These are phyloP conservation scores for Saguinus imperator DNA, from an alignment of 2,113 vertebrate species.

Conservation along the genomic window DNA sequence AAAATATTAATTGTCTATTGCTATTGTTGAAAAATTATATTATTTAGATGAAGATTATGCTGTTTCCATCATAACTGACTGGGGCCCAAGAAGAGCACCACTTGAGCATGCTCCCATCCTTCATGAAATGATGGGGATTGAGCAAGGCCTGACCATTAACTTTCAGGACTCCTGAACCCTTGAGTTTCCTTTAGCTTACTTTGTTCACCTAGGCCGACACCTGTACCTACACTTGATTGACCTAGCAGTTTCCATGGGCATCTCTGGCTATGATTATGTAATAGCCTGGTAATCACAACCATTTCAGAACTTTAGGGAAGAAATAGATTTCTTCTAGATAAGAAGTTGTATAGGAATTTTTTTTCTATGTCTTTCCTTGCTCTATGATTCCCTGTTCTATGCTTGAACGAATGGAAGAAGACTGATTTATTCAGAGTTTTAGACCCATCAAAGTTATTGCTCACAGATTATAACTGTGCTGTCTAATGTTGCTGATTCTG, in stretches of 20 bases:
- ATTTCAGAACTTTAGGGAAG: not conserved
- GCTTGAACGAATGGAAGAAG: not conserved
- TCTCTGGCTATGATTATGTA: not conserved
- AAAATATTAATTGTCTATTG: not conserved
- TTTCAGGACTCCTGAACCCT: too few relatives aligned
- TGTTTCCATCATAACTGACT: not conserved
- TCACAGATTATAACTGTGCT: not conserved
- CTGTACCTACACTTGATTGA: not conserved
- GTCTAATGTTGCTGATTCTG: too few relatives aligned
- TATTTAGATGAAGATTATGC: not conserved
- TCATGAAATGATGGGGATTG: not conserved
- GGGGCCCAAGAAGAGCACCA: not conserved
- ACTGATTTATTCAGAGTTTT: not conserved
- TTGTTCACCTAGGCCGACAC: not conserved
- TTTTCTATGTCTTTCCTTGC: not conserved
- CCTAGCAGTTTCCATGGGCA: fast-evolving
- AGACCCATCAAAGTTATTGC: not conserved
- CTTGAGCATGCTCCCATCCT: fast-evolving
- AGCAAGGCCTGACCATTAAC: not conserved
- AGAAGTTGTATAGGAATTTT: too few relatives aligned
- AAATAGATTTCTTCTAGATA: not conserved
- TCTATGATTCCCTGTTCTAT: not conserved
- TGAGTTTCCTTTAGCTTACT: not conserved
- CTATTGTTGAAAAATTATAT: not conserved
- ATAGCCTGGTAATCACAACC: too few relatives aligned